Conservation (phyloP, 2,113 vertebrate species). For the Anarhynchus alexandrinus region DNA sequence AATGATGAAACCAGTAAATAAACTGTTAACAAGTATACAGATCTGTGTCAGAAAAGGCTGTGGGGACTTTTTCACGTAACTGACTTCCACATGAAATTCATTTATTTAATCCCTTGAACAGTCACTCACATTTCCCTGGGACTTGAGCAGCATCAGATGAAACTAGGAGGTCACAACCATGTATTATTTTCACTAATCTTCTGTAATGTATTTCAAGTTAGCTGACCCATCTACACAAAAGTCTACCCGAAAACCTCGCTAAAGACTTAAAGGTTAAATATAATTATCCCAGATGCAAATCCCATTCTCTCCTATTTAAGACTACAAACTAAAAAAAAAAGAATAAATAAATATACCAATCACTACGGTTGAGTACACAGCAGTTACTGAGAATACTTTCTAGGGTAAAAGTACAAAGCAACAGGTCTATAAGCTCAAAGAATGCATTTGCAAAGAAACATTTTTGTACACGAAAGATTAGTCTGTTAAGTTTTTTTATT, state of each 20-base stretch:
- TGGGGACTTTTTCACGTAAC: not conserved
- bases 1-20: not conserved
- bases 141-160: not conserved
- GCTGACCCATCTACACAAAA: not conserved
- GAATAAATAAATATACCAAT: not conserved
- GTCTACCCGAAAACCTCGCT: not conserved
- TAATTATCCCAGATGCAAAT: not conserved
- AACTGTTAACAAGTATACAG: not conserved
- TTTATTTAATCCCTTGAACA: slow-evolving; percentile 19
- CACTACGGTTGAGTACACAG: not conserved
- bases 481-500: not conserved
- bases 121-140: not conserved
- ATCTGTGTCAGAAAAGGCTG: not conserved
- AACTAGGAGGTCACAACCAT: not conserved
- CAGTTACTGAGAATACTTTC: not conserved
- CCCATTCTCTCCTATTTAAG: not conserved
- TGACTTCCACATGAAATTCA: not conserved
- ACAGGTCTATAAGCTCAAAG: slow-evolving; percentile 11
- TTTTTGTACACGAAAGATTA: not conserved
- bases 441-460: not conserved
- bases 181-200: not conserved
- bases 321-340: not conserved
- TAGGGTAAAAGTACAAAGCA: not conserved
- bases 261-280: not conserved
- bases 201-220: not conserved